Percentiles rank a stretch among this genome's conserved stretches.
Evolutionary conservation across 2,113 vertebrate genomes (phyloP).

Genomic region (Peromyscus californicus): DNA sequence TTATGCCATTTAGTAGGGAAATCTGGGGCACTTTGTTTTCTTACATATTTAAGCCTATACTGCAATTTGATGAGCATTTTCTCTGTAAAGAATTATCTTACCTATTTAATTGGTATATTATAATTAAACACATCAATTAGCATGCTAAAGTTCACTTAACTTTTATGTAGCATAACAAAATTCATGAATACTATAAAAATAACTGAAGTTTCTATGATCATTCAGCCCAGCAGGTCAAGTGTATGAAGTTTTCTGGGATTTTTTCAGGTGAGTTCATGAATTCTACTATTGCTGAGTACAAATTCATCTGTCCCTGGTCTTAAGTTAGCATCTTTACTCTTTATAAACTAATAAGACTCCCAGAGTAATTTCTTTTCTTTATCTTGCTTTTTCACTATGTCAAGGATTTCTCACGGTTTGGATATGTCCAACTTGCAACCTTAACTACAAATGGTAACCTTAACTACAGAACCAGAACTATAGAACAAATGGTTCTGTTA

Average conservation of each 20-base stretch:
- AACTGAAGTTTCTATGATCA: constrained; percentile 11
- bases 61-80: background rate
- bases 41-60: background rate
- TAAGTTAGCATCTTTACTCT: constrained; percentile 49
- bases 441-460: no score
- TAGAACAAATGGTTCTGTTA: background rate
- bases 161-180: background rate
- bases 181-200: background rate
- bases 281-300: constrained; percentile 10
- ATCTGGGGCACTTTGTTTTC: background rate
- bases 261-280: constrained; percentile 31
- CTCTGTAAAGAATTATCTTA: background rate
- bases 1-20: background rate
- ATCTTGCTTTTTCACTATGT: constrained; percentile 56
- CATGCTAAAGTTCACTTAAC: background rate
- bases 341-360: constrained; percentile 66
- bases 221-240: background rate
- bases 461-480: no score
- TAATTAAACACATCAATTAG: background rate
- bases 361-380: constrained; percentile 54
- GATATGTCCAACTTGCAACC: background rate
- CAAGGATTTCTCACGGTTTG: background rate
- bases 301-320: constrained; percentile 36
- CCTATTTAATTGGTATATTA: background rate
- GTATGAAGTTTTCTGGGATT: background rate